Evolutionary conservation across 2,797 vertebrate species (phyloP).

Genomic region (Schizopygopsis pylzovi): DNA sequence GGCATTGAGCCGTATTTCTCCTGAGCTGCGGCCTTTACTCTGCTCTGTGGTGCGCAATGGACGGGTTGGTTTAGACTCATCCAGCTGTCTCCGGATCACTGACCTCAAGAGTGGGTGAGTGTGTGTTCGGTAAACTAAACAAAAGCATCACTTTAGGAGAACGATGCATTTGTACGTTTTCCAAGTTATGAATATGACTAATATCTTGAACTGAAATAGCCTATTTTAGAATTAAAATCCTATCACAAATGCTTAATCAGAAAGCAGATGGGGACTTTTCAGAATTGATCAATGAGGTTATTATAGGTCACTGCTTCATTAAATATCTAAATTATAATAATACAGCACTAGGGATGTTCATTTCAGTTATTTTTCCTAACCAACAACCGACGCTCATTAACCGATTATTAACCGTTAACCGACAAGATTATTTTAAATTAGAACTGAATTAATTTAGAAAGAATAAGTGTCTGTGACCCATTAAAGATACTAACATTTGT

Average conservation of each 20-base stretch:
- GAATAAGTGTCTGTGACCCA: no score
- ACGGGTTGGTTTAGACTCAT: slow-evolving; percentile 94
- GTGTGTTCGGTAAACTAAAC: slow-evolving; percentile 57
- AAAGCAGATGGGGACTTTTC: neutral
- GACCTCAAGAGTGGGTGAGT: slow-evolving; percentile 97
- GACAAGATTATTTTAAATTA: no score
- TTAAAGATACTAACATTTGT: no score
- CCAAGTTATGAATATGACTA: neutral
- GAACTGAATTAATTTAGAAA: no score
- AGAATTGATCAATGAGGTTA: neutral
- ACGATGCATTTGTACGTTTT: neutral
- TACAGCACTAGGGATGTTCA: neutral
- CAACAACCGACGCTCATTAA: no score
- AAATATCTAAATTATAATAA: neutral
- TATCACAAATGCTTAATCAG: neutral
- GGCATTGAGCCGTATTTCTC: slow-evolving; percentile 92
- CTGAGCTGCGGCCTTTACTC: slow-evolving; percentile 89
- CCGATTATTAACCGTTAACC: no score
- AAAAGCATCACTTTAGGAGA: neutral
- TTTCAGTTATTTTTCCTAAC: no score
- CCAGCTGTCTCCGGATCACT: slow-evolving; percentile 93
- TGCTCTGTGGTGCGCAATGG: slow-evolving; percentile 93
- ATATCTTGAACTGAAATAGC: neutral
- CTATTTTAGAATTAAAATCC: neutral
- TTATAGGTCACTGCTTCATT: neutral